Conservation (phyloP, 30 jellyfish, hydroid and myxozoan species). For the Clytia hemisphaerica region DNA sequence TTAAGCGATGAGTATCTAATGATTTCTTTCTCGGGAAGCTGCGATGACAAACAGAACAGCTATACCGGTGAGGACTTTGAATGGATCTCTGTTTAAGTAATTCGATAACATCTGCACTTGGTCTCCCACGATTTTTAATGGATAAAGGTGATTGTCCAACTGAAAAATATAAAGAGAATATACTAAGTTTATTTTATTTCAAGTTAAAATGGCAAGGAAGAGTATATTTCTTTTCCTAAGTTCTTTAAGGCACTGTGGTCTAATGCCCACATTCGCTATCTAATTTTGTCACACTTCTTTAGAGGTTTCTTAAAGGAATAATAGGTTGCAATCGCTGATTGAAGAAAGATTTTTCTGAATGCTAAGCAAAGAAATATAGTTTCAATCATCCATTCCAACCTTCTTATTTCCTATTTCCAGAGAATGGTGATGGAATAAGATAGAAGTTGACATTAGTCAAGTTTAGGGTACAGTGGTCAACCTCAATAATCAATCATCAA, state of each 20-base stretch:
- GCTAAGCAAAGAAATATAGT: too few species aligned
- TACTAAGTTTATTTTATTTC: not conserved
- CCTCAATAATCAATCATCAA: too few species aligned
- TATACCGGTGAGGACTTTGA: constrained; percentile 13
- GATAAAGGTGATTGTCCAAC: not conserved
- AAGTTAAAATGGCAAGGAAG: not conserved
- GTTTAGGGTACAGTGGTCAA: too few species aligned
- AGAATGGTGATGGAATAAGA: too few species aligned
- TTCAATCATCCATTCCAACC: too few species aligned
- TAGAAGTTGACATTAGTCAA: too few species aligned
- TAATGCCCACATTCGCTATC: too few species aligned
- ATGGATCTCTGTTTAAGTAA: constrained; percentile 10
- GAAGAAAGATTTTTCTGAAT: too few species aligned
- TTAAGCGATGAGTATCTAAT: constrained; percentile 14
- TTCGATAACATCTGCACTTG: constrained; percentile 18
- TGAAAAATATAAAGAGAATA: not conserved
- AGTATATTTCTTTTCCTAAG: not conserved
- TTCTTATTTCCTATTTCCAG: too few species aligned
- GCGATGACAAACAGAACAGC: constrained; percentile 23
- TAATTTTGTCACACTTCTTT: too few species aligned
- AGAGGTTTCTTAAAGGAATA: too few species aligned
- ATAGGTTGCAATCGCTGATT: too few species aligned
- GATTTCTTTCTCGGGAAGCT: constrained; percentile 33
- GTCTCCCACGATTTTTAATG: constrained; percentile 24
- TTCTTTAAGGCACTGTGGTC: not conserved